phyloP scores from a whole-genome alignment of 1,140 invertebrate genomes.

The Ceratosolen fusciceps region DNA sequence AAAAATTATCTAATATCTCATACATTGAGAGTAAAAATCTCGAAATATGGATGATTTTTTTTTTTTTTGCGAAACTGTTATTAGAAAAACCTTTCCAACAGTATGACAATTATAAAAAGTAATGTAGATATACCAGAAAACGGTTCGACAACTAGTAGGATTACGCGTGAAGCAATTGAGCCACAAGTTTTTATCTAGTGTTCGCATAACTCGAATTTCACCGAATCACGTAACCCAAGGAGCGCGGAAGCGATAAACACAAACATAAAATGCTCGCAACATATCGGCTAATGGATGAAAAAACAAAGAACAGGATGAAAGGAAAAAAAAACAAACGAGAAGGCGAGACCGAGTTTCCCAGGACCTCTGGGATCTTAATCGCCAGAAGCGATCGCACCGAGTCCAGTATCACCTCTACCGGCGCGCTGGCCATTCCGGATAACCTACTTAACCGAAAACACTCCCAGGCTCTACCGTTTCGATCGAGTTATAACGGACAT shows the following conservation, averaged over 20 bases:
- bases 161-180: conserved; percentile 13
- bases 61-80: no score
- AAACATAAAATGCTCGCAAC: not conserved
- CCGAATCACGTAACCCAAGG: conserved; percentile 15
- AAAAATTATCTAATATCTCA: no score
- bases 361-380: conserved; percentile 34
- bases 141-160: conserved; percentile 8
- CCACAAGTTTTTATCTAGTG: conserved; percentile 3
- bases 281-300: not conserved
- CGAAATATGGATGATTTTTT: no score
- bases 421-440: conserved; percentile 48
- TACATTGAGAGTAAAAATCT: no score
- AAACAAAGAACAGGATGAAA: not conserved
- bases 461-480: no score
- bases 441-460: conserved; percentile 51
- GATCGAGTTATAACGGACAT: not conserved
- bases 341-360: conserved; percentile 9
- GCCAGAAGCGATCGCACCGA: not conserved
- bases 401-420: conserved; percentile 43
- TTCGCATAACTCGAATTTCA: conserved; percentile 17
- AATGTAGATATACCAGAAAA: not conserved
- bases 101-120: not conserved
- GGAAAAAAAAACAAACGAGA: conserved; percentile 6
- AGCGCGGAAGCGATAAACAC: not conserved
- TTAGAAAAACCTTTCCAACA: no score